Base-by-base conservation (phyloP, 2,888 invertebrate genomes). In the Bombyx huttoni region DNA sequence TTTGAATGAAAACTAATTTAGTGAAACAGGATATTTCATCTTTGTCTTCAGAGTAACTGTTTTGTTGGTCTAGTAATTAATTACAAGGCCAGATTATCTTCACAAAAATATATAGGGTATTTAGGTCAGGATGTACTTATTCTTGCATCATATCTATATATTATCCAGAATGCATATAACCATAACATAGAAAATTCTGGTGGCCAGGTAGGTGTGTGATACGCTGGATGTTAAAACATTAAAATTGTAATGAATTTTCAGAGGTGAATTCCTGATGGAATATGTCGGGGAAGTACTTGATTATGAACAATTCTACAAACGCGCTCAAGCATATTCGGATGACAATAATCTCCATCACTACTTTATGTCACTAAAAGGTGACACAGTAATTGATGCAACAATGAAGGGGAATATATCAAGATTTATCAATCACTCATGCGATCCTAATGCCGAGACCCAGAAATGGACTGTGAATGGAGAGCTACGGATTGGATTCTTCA, bases 371-470 rank as follows among this genome's bases (percentile, higher is more conserved):
- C 85, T 99, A 49, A 94, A 97, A 72, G 94, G 96, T 0, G 97
- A 98, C 52, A 86, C 87, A 0, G 86, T 87, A 0, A 99, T 99
- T 55, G 99, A 99, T 85, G 99, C 99, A 1, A 99, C 99, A 0
- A 85, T 92, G 63, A 97, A 96, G 79, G 99, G 99, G 40, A 99
- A 98, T 75, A 93, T 96, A 55, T 98, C 99, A 0, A 90, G 99
- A 47, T 99, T 99, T 73, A 98, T 99, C 64, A 99, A 99, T 81
- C 99, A 99, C 77, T 98, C 98, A 49, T 99, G 99, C 76, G 98
- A 98, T 65, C 99, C 99, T 0, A 99, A 99, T 78, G 96, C 98
- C 5, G 98, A 98, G 84, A 99, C 99, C 0, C 98, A 99, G 82
- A 99, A 99, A 85, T 97, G 96, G 96, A 96, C 96, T 0, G 96